Base-by-base conservation (phyloP, 2,797 vertebrate genomes). In the Ibycter americanus region DNA sequence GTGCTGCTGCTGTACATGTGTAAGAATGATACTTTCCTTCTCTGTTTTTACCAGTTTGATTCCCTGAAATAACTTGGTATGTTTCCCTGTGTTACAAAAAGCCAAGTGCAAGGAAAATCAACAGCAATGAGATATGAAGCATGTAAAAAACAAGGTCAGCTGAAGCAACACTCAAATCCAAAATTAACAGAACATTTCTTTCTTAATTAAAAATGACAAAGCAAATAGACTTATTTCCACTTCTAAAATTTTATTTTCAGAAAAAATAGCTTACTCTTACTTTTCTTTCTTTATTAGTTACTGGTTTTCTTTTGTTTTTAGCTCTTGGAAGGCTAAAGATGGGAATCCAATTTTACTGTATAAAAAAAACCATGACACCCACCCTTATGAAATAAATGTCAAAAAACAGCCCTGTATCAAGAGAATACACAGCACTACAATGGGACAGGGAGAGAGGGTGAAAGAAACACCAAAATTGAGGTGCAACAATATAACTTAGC, bases 231-330 rank as follows among this genome's bases (percentile, higher is more conserved):
- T 51, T 70, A 11, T 52, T 93, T 87, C 31, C 2, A 40, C 4
- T 65, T 49, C 7, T 61, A 22, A 42, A 66, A 56, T 76, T 59
- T 72, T 72, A 27, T 63, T 62, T 91, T 77, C 29, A 70, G 38
- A 51, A 1, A 0, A 34, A 8, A 38, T 59, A 21, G 4, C 3
- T 46, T 32, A 8, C 8, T 21, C 79, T 51, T 21, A 8, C 2
- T 38, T 65, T 49, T 51, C 25, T 70, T 40, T 38, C 31, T 66
- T 27, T 29, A 42, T 29, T 15, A 56, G 13, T 27, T 44, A 23
- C 2, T 44, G 8, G 23, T 44, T 22, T 44, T 13, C 9, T 20
- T 9, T 6, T 21, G 15, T n/a, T 25, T 76, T 42, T 19, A 72
- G 4, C 1, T 52, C 8, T 74, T 83, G 5, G 11, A 73, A 92